phyloP scores from a whole-genome alignment of 2,113 vertebrate species.

The Mormyrus iriodes region DNA sequence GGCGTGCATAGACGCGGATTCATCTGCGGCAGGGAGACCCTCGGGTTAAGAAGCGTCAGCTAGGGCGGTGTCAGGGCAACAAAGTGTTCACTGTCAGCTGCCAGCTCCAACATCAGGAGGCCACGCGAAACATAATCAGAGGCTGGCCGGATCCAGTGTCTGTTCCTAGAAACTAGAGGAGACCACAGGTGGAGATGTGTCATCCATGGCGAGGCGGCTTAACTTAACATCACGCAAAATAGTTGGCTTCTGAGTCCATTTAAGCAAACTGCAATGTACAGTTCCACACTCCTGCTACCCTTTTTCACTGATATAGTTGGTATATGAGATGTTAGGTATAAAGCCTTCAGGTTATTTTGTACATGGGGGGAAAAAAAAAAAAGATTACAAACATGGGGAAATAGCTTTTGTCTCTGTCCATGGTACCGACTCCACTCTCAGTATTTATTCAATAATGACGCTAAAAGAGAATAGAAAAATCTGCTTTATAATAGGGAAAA shows the following conservation, averaged over 20 bases:
- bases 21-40: constrained; percentile 13
- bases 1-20: background rate
- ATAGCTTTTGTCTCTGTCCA: background rate
- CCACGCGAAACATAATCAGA: constrained; percentile 29
- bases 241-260: background rate
- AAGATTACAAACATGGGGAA: background rate
- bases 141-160: background rate
- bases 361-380: background rate
- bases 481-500: background rate
- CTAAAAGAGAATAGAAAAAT: background rate
- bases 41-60: constrained; percentile 28
- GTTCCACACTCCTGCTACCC: background rate
- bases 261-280: background rate
- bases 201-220: background rate
- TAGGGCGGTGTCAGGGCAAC: constrained; percentile 3
- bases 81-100: constrained; percentile 23
- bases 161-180: constrained; percentile 17
- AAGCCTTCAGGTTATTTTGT: background rate
- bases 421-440: background rate
- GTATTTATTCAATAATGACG: background rate
- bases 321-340: background rate
- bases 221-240: background rate
- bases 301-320: background rate
- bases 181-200: constrained; percentile 22
- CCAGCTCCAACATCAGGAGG: constrained; percentile 27